Evolutionary conservation across 2,113 vertebrate genomes (phyloP).

Genomic region (Archilochus colubris): DNA sequence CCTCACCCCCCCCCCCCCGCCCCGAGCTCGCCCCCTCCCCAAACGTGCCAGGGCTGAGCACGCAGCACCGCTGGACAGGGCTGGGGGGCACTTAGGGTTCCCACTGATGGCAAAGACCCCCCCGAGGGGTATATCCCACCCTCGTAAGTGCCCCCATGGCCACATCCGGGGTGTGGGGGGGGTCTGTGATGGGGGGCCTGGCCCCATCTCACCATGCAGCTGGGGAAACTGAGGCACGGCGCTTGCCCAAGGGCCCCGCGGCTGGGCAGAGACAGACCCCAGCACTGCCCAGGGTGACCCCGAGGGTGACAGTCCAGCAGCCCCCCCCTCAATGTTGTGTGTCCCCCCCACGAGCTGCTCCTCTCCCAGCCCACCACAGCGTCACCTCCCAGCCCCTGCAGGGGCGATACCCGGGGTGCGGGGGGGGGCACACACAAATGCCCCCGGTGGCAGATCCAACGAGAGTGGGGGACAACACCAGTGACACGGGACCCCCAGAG

Average conservation of each 20-base stretch:
- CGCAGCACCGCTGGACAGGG: neutral
- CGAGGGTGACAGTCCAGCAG: neutral
- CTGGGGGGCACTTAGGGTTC: neutral
- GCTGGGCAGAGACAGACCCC: too few species aligned
- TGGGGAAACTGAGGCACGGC: neutral
- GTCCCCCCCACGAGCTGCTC: neutral
- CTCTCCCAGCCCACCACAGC: neutral
- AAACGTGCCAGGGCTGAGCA: neutral
- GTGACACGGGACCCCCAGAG: neutral
- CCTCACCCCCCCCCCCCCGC: too few species aligned
- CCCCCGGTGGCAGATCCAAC: neutral
- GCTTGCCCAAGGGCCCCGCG: too few species aligned
- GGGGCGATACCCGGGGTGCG: neutral
- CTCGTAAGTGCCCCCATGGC: neutral
- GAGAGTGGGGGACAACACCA: too few species aligned
- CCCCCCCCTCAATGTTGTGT: neutral
- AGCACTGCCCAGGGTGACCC: too few species aligned
- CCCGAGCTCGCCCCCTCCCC: too few species aligned
- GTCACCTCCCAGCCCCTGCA: rapidly evolving
- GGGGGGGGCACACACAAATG: too few species aligned
- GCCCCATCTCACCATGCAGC: neutral
- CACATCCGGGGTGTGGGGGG: rapidly evolving
- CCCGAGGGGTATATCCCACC: neutral
- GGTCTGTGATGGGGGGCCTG: neutral
- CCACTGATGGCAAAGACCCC: neutral